Conservation (phyloP, 2,113 vertebrate species). For the Notarius quadriscutis region DNA sequence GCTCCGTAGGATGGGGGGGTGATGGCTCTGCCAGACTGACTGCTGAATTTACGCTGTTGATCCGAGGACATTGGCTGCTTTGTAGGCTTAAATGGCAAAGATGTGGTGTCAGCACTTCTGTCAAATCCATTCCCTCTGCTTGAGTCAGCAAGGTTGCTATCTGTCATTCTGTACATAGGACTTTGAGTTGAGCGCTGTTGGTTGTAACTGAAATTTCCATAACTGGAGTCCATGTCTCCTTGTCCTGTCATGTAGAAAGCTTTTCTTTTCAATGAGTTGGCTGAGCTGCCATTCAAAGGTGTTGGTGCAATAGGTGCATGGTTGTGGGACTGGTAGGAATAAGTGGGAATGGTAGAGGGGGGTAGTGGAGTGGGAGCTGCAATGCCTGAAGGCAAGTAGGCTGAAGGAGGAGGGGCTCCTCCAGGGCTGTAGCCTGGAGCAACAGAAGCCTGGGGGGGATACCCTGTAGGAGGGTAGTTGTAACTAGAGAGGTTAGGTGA, state of each 20-base stretch:
- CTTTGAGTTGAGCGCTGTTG: conserved; percentile 97
- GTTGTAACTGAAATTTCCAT: conserved; percentile 95
- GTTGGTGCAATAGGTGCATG: conserved; percentile 91
- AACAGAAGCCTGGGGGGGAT: conserved; percentile 91
- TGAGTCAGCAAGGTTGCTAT: conserved; percentile 90
- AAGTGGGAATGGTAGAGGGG: conserved; percentile 90
- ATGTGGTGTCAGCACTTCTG: conserved; percentile 87
- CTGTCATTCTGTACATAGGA: conserved; percentile 95
- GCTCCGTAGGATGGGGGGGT: conserved; percentile 91
- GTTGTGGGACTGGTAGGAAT: conserved; percentile 92
- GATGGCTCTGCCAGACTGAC: conserved; percentile 87
- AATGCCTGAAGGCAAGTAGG: conserved; percentile 95
- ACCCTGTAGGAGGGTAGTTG: conserved; percentile 90
- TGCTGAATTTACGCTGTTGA: conserved; percentile 92
- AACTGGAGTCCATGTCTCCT: conserved; percentile 96
- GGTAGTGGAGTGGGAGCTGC: conserved; percentile 93
- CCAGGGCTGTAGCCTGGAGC: conserved; percentile 92
- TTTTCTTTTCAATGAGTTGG: conserved; percentile 97
- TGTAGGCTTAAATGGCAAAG: conserved; percentile 94
- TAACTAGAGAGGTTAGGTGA: conserved; percentile 93
- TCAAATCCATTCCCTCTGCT: conserved; percentile 94
- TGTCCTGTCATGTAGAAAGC: conserved; percentile 99
- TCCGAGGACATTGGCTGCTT: conserved; percentile 94
- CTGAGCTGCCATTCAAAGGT: conserved; percentile 89
- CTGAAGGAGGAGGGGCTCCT: conserved; percentile 87